Base-by-base conservation (phyloP, 37 sponge, comb jelly and placozoan species). In the Petrosia ficiformis region DNA sequence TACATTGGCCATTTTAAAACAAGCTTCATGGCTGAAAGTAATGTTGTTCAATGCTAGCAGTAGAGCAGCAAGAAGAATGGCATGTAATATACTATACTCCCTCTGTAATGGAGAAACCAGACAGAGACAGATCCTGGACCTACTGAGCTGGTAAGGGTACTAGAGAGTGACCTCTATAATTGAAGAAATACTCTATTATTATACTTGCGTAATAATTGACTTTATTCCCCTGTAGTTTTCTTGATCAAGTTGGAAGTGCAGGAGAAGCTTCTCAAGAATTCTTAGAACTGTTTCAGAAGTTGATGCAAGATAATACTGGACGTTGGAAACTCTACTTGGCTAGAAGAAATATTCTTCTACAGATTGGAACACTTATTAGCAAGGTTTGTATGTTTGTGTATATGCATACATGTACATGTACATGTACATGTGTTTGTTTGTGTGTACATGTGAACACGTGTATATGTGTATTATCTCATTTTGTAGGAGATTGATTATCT, bases 291-390 rank as follows among this genome's bases (percentile, higher is more conserved):
- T 86, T 88, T 26, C 58, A 44, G 16, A 71, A 8, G 28, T 84
- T 93, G 44, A 82, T 73, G 3, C 68, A 77, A 24, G 77, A 84
- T 4, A 31, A 57, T 2, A 39, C 6, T 29, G 72, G 75, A 34
- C 60, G 77, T 58, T 93, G 97, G 93, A 92, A 85, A 79, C 28
- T 68, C 41, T 95, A 95, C 84, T 75, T 95, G 14, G 79, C 93
- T 21, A 56, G 74, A 52, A 73, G 79, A 33, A 91, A 91, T 0
- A 64, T 89, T 1, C 87, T 96, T 11, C 88, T 80, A 10, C 72
- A 37, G 33, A 79, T 94, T 11, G 95, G 85, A 30, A 41, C 42
- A 16, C 85, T 94, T 32, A 92, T 94, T 11, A 59, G 34, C 6
- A 58, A 59, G 41, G 79, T 75, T 32, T 28, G 74, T 59, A 26